phyloP scores from a whole-genome alignment of 2,113 vertebrate species.

The Tragelaphus buxtoni region DNA sequence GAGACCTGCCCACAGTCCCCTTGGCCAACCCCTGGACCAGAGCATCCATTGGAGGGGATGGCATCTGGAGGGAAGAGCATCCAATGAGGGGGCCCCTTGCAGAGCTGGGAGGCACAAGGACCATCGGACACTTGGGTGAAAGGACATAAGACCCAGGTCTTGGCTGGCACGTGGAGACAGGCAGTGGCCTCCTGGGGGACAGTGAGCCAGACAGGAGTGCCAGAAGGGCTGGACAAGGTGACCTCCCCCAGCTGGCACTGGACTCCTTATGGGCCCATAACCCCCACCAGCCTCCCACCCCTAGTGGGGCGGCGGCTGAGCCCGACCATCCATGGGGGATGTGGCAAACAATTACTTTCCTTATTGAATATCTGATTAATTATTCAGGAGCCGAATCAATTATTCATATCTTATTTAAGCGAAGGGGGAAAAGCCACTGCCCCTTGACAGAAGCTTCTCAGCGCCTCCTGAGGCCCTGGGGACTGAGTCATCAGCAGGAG shows the following conservation, averaged over 20 bases:
- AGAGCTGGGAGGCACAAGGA: neutral
- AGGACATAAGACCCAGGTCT: neutral
- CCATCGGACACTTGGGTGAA: neutral
- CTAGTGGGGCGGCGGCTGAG: conserved; percentile 73
- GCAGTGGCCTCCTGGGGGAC: neutral
- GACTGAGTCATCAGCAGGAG: conserved; percentile 64
- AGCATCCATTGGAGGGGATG: neutral
- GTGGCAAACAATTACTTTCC: conserved; percentile 88
- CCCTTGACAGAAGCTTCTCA: conserved; percentile 79
- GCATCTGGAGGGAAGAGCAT: no score
- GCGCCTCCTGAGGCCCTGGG: conserved; percentile 60
- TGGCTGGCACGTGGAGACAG: neutral
- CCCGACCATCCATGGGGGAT: conserved; percentile 81
- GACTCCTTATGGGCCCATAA: conserved; percentile 56
- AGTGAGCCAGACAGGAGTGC: neutral
- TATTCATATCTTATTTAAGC: conserved; percentile 89
- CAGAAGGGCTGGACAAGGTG: conserved; percentile 78
- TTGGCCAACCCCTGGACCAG: neutral
- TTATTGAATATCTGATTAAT: conserved; percentile 90
- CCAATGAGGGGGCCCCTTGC: neutral
- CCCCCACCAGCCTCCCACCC: conserved; percentile 62
- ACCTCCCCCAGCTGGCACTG: conserved; percentile 71
- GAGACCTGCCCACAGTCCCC: neutral
- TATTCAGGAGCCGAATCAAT: conserved; percentile 86
- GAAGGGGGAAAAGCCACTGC: conserved; percentile 70